A percentile compares a stretch with the other conserved stretches of the same genome.
Conservation (phyloP, 2,797 vertebrate species). For the Garrulus glandarius region DNA sequence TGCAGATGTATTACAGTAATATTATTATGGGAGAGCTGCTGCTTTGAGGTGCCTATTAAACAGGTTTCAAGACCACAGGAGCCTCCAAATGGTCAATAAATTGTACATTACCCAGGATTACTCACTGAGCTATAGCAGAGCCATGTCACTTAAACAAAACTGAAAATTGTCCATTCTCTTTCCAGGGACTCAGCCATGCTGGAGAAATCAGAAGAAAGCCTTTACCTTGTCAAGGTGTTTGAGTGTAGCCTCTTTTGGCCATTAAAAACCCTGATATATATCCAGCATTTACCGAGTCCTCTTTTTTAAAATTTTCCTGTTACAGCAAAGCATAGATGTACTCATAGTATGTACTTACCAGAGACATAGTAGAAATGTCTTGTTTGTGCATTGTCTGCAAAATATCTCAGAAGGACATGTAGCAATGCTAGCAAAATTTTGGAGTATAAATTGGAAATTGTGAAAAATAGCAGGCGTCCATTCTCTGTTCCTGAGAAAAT, state of each 20-base stretch:
- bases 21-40: slow-evolving; percentile 53
- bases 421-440: not conserved
- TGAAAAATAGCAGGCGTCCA: not conserved
- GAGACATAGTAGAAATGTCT: not conserved
- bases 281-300: not conserved
- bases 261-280: accelerated
- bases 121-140: slow-evolving; percentile 4
- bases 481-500: not conserved
- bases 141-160: not conserved
- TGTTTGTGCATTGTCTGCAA: not conserved
- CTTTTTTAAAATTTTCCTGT: not conserved
- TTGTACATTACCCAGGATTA: slow-evolving; percentile 1
- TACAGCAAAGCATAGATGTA: not conserved
- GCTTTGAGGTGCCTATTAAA: slow-evolving; percentile 50
- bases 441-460: not conserved
- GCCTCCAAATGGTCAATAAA: slow-evolving; percentile 41
- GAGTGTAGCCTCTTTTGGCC: not conserved
- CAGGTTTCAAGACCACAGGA: slow-evolving; percentile 19
- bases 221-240: not conserved
- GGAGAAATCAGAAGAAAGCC: slow-evolving; percentile 5
- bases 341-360: not conserved
- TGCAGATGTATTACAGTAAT: slow-evolving; percentile 48
- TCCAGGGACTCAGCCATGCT: not conserved
- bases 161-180: not conserved
- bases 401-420: not conserved